Conservation (phyloP, 2,113 vertebrate genomes). For the Saccopteryx bilineata region DNA sequence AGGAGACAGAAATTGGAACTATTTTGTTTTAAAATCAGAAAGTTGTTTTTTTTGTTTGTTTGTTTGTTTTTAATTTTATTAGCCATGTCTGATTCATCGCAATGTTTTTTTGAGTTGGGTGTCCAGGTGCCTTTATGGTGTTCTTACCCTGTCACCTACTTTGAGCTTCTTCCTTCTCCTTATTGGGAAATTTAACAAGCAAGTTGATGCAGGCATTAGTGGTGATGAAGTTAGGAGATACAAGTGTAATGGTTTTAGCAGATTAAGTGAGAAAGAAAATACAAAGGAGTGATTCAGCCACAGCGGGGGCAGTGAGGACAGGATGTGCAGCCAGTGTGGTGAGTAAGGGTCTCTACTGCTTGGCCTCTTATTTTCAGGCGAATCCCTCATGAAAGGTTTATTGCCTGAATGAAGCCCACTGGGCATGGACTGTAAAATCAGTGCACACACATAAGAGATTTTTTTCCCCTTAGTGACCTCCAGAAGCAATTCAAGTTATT, state of each 20-base stretch:
- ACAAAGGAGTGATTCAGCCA: slow-evolving; percentile 8
- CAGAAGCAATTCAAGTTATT: not conserved
- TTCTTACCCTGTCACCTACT: not conserved
- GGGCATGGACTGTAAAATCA: not conserved
- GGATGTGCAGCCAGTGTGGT: not conserved
- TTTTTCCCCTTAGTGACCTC: not conserved
- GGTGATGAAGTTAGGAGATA: slow-evolving; percentile 15
- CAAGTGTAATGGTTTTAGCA: slow-evolving; percentile 67
- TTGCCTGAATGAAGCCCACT: not conserved
- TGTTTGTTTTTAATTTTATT: not conserved
- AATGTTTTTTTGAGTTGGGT: not conserved
- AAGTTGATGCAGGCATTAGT: slow-evolving; percentile 35
- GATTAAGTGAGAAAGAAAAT: slow-evolving; percentile 66
- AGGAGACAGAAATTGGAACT: not conserved
- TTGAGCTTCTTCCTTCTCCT: slow-evolving; percentile 14
- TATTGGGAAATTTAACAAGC: slow-evolving; percentile 62
- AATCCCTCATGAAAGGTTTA: not conserved
- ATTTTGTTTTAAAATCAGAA: slow-evolving; percentile 28
- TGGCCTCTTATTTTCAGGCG: not conserved
- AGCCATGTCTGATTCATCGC: not conserved
- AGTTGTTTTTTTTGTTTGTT: too few relatives aligned
- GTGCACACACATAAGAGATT: too few relatives aligned
- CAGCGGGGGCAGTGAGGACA: not conserved
- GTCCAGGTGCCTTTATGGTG: not conserved
- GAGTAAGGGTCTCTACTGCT: not conserved